Percentiles rank a stretch among this genome's conserved stretches.
These are phyloP conservation scores for Diadophis punctatus DNA, from an alignment of 2,113 vertebrate genomes.

Conservation along the genomic window DNA sequence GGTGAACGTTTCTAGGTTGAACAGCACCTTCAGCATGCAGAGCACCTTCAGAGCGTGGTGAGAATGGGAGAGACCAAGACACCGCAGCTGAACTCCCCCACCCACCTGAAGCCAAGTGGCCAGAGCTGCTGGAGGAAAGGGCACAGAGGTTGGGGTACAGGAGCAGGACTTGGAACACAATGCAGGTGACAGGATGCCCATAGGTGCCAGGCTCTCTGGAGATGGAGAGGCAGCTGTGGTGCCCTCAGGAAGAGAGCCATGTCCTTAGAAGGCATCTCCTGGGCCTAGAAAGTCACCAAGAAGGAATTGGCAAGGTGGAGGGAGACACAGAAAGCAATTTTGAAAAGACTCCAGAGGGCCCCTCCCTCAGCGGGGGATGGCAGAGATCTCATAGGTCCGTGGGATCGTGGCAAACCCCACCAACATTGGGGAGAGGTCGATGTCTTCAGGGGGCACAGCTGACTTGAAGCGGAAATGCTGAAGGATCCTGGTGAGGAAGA, in stretches of 20 bases:
- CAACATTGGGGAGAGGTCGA: conserved; percentile 5
- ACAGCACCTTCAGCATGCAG: no score
- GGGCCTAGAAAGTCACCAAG: no score
- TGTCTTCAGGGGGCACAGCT: fast-evolving
- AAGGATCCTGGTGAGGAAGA: conserved; percentile 54
- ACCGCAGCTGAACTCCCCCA: no score
- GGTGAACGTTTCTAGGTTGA: no score
- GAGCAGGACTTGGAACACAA: background rate
- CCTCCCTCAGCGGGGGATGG: background rate
- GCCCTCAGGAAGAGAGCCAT: background rate
- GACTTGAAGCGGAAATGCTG: conserved; percentile 53
- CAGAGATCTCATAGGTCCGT: background rate
- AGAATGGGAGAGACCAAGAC: no score
- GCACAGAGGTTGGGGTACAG: background rate
- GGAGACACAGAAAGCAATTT: background rate
- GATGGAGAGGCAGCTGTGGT: background rate
- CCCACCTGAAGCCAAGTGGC: background rate
- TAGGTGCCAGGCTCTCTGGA: background rate
- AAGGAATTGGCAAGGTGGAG: background rate
- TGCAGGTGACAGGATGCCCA: background rate
- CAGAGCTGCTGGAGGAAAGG: background rate
- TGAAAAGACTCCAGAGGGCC: background rate
- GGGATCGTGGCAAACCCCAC: background rate
- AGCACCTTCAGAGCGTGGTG: no score
- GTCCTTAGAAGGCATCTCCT: background rate